Evolutionary conservation across 2,113 vertebrate genomes (phyloP), one percentile per base, ranked within the genome.

Genomic region (Geococcyx californianus): DNA sequence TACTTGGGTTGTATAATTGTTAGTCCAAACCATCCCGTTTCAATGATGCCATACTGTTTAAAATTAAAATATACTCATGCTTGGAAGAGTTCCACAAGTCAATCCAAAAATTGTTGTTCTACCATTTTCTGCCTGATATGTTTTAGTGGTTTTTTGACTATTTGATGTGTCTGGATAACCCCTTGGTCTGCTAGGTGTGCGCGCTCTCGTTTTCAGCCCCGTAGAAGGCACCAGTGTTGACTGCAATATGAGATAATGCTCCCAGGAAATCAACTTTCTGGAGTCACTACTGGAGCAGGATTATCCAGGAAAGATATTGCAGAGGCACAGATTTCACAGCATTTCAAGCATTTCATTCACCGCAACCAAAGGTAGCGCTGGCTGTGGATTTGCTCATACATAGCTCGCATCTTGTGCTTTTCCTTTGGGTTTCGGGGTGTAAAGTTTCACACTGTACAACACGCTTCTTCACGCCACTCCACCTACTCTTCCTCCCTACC

Each of bases 11-110:
- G 36, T 83, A 29, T 79, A 89, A 91, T 91, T 87, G 84, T 62
- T 94, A 84, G 90, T 84, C 82, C 94, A 91, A 96, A 91, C 66
- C 63, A 84, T 93, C 87, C 58, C 70, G 81, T 51, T 62, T 91
- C 55, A 38, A 3, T 3, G 11, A 51, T 85, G 74, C 78, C 70
- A 91, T 79, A 59, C 51, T 66, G 49, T 84, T 89, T 42, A 69
- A 82, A 92, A 91, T 70, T 54, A 67, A 90, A 95, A 92, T 40
- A 66, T 13, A 23, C 11, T 42, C 81, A 69, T 79, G 49, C 25
- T 62, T 84, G 54, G 42, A 56, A 94, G 34, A 47, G 58, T 72
- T 64, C 12, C 10, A 26, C 0, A 0, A 76, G 17, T 76, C 58
- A 76, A 36, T 38, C 62, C 62, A 4, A 51, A 87, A 90, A 79